Base-by-base conservation (phyloP, 2,888 invertebrate genomes). In the Dioctria rufipes region DNA sequence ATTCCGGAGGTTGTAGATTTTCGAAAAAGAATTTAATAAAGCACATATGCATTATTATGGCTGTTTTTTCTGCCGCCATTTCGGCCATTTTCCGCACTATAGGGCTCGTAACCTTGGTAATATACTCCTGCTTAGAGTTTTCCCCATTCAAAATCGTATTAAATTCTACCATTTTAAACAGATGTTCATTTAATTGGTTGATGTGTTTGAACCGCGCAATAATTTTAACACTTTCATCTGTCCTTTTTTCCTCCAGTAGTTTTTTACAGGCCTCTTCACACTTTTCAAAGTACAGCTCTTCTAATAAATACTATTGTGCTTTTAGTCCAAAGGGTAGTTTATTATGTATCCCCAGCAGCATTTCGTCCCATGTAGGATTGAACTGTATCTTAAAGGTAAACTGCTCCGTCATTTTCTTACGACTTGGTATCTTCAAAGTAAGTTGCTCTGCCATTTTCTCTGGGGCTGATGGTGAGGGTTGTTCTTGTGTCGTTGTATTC, bases 271-370 rank as follows among this genome's bases (percentile, higher is more conserved):
- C 25, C 25, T 25, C 25, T 25, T 25, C 25, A 25, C 0, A 25
- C 25, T 25, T 25, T 25, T 25, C 25, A 25, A 25, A 25, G 25
- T 25, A 25, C 25, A 25, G 25, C 25, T 25, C 25, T 25, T 25
- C 25, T 25, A 25, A 25, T 25, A 25, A 25, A 25, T 25, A 25
- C 25, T 25, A 1, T 25, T 25, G 61, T 13, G 61, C 61, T 3
- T 61, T 61, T 61, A 61, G 61, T 4, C 61, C 61, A 61, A 61
- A 13, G 61, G 61, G 61, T 61, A 13, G 37, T 61, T 61, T 11
- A 61, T 61, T 61, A 61, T 49, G 51, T 61, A 25, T 1, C 25
- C 25, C 25, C 25, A 25, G 25, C 25, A 25, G 25, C 25, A 25
- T 25, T 25, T 25, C 25, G 25, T 25, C 25, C 25, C 25, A 25